Evolutionary conservation across 2,113 vertebrate genomes (phyloP).

Genomic region (Microcebus ravelobensis): DNA sequence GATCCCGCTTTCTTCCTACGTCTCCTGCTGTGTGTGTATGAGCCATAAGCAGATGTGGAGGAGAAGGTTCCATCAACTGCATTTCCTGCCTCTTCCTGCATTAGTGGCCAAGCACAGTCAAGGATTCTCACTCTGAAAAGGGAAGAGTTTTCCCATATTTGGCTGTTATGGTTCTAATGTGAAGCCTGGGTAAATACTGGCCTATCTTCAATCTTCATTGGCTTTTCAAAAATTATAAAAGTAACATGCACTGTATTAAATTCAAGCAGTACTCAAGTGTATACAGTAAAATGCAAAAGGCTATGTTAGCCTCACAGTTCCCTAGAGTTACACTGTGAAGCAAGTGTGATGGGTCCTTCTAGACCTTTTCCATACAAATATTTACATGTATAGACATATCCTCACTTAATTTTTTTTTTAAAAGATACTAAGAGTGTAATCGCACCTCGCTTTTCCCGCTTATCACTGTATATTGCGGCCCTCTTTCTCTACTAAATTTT

Average conservation of each 20-base stretch:
- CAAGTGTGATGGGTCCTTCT: neutral
- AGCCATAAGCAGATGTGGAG: neutral
- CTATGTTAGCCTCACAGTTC: neutral
- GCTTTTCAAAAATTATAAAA: slow-evolving; percentile 25
- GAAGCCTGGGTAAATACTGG: neutral
- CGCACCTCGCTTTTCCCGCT: neutral
- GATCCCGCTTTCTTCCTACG: neutral
- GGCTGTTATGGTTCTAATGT: neutral
- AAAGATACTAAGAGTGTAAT: neutral
- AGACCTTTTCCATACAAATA: neutral
- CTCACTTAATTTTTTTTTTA: neutral
- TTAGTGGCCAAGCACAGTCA: neutral
- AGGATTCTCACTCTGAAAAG: neutral
- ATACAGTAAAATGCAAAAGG: slow-evolving; percentile 16
- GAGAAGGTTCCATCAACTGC: neutral
- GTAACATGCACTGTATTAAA: neutral
- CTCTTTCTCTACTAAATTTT: neutral
- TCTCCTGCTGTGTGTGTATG: neutral
- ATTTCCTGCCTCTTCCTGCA: neutral
- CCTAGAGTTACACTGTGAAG: neutral
- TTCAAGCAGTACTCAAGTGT: neutral
- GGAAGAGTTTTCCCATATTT: neutral
- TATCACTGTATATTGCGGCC: neutral
- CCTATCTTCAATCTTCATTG: neutral
- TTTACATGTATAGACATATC: neutral